Evolutionary conservation across 2,888 invertebrate species (phyloP).

Genomic region (Temnothorax ravouxi): DNA sequence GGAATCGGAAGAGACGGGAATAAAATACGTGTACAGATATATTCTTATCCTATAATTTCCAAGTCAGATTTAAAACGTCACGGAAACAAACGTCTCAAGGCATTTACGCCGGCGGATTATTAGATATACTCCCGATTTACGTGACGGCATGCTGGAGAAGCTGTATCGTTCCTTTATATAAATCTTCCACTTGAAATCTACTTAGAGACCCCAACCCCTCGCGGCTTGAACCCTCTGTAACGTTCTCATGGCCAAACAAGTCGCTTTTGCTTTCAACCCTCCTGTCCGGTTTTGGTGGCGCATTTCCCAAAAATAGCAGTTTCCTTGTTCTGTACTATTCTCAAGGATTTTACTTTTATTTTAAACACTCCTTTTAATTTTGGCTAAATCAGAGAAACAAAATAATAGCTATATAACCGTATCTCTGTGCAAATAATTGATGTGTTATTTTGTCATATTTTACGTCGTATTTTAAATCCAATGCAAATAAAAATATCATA

Average conservation of each 20-base stretch:
- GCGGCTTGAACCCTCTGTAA: constrained; percentile 72
- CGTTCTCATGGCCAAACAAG: constrained; percentile 74
- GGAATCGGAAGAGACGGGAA: not conserved
- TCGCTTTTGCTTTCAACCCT: constrained; percentile 72
- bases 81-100: constrained; percentile 42
- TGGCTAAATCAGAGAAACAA: not conserved
- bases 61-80: constrained; percentile 18
- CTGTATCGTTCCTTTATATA: constrained; percentile 77
- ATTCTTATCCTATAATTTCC: constrained; percentile 20
- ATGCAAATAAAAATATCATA: not conserved
- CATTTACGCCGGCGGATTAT: constrained; percentile 53
- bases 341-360: not conserved
- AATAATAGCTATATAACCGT: not conserved
- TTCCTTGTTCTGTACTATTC: not conserved
- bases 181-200: constrained; percentile 82
- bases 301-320: constrained; percentile 66
- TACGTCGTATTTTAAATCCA: not conserved
- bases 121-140: constrained; percentile 60
- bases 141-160: constrained; percentile 52
- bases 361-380: not conserved
- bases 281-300: constrained; percentile 54
- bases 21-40: not conserved
- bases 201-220: constrained; percentile 75
- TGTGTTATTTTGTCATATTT: not conserved
- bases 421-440: not conserved